Evolutionary conservation across 2,888 invertebrate genomes (phyloP).

Genomic region (Gymnocheta viridis): DNA sequence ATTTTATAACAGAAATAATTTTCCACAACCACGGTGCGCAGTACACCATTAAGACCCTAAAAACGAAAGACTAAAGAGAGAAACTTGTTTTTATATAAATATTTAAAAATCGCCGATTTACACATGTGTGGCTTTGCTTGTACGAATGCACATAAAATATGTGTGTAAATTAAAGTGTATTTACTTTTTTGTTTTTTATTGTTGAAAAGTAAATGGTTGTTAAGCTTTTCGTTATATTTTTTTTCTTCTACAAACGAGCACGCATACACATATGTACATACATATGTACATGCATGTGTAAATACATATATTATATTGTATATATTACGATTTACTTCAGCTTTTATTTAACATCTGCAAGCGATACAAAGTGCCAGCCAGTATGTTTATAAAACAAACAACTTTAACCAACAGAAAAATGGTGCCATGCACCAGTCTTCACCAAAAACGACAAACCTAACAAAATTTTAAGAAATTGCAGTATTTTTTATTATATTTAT

Average conservation of each 20-base stretch:
- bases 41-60: background rate
- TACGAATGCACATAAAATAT: background rate
- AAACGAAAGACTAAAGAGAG: slow-evolving; percentile 70
- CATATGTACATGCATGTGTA: too few relatives aligned
- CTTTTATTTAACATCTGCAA: slow-evolving; percentile 47
- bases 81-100: slow-evolving; percentile 71
- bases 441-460: slow-evolving; percentile 47
- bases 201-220: slow-evolving; percentile 43
- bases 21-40: slow-evolving; percentile 1
- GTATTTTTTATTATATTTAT: background rate
- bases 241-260: too few relatives aligned
- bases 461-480: slow-evolving; percentile 52
- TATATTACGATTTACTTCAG: slow-evolving; percentile 42
- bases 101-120: background rate
- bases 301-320: background rate
- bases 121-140: background rate
- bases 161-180: slow-evolving; percentile 19
- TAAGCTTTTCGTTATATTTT: slow-evolving; percentile 23
- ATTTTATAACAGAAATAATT: background rate
- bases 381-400: slow-evolving; percentile 36
- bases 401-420: slow-evolving; percentile 44
- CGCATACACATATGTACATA: too few relatives aligned
- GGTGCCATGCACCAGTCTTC: slow-evolving; percentile 70
- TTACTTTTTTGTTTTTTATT: slow-evolving; percentile 41
- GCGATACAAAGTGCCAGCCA: slow-evolving; percentile 7